phyloP scores from a whole-genome alignment of 2,797 vertebrate genomes.

The Typhlichthys eigenmanni region DNA sequence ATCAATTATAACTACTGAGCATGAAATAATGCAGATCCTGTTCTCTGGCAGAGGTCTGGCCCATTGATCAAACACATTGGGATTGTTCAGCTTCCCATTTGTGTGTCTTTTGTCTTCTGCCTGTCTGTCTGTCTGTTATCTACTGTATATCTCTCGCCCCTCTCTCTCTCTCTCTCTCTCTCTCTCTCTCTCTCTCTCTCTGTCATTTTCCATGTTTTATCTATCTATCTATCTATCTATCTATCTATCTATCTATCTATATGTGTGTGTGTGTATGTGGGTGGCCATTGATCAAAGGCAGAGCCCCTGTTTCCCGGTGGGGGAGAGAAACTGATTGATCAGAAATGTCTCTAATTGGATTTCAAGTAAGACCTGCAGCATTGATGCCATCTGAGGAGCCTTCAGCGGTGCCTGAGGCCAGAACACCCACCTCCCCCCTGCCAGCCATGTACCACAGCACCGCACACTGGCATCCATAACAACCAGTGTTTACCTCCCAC shows the following conservation, averaged over 20 bases:
- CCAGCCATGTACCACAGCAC: slow-evolving; percentile 20
- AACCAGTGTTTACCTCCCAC: slow-evolving; percentile 45
- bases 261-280: slow-evolving; percentile 15
- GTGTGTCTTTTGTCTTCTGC: slow-evolving; percentile 15
- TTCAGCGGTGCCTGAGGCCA: slow-evolving; percentile 35
- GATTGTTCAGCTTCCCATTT: slow-evolving; percentile 27
- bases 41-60: slow-evolving; percentile 49
- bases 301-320: slow-evolving; percentile 26
- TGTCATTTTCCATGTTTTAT: no score
- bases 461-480: slow-evolving; percentile 44
- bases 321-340: slow-evolving; percentile 66
- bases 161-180: no score
- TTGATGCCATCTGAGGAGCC: slow-evolving; percentile 54
- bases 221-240: neutral
- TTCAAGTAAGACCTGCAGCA: slow-evolving; percentile 67
- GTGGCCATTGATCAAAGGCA: slow-evolving; percentile 39
- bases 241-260: neutral
- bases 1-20: slow-evolving; percentile 72
- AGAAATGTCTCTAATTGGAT: slow-evolving; percentile 71
- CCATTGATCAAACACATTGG: slow-evolving; percentile 69
- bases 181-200: no score
- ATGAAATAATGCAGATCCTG: slow-evolving; percentile 75
- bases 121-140: slow-evolving; percentile 11
- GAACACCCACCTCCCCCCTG: slow-evolving; percentile 25
- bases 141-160: no score